Evolutionary conservation across 2,888 invertebrate species (phyloP), one percentile per base, ranked within the genome.

Genomic region (Drosophila leonis): DNA sequence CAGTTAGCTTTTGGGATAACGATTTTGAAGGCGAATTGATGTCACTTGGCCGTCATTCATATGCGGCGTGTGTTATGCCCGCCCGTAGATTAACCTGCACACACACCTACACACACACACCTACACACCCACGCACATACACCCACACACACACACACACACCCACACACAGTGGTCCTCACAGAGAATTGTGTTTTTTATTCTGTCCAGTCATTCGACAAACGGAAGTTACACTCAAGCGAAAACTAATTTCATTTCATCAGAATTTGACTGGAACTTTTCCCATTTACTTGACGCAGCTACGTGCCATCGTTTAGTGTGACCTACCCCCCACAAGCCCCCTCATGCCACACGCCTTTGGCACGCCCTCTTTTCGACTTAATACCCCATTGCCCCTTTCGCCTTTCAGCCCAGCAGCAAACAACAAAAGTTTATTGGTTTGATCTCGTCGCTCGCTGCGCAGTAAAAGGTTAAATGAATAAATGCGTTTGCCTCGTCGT

Each of bases 241-340:
- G 81, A 81, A 82, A 83, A 82, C 82, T 82, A 82, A 82, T 82
- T 82, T 82, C 83, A 83, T 82, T 83, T 82, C 81, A 82, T 83
- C 81, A 81, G 72, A 83, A 83, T 83, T 82, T 81, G 83, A 83
- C 81, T 82, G 67, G 78, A 82, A 83, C 78, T 80, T 83, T 82
- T 83, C 71, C 83, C 83, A 82, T 82, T 82, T 82, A 72, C 80
- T 79, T 79, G 64, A 73, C 77, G 80, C 79, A 55, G 52, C 71
- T 82, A 82, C 83, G 80, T 80, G 80, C 69, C 65, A 82, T 71
- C 83, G 83, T 72, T 82, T 82, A 82, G 77, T 64, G 57, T 63
- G 66, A 75, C 63, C 65, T 31, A n/a, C 10, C 35, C 10, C 13
- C 2, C 18, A 1, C 27, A 0, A 8, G 0, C 6, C 7, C 20